Conservation (phyloP, 2,113 vertebrate species). For the Nicator chloris region DNA sequence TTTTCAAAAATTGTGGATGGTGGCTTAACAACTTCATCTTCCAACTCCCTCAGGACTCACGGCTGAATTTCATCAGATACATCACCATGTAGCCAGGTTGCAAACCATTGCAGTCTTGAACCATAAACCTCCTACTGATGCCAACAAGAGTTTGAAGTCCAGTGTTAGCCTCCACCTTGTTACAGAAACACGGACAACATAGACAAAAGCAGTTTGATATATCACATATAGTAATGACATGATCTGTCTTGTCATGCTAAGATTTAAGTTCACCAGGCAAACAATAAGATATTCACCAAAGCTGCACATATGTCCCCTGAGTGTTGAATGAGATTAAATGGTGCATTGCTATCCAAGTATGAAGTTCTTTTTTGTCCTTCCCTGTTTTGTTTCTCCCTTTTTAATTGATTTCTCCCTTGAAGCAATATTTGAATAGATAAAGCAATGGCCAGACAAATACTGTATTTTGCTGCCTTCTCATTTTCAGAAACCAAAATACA, state of each 20-base stretch:
- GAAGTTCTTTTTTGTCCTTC: not conserved
- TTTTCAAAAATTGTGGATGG: not conserved
- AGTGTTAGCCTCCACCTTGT: not conserved
- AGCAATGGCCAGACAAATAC: not conserved
- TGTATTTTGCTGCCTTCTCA: not conserved
- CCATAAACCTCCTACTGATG: not conserved
- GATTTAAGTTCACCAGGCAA: not conserved
- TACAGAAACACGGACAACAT: not conserved
- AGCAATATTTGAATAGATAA: not conserved
- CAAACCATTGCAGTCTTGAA: not conserved
- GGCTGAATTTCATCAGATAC: not conserved
- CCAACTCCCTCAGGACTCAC: not conserved
- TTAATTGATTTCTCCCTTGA: not conserved
- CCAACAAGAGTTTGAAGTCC: not conserved
- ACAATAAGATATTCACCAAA: not conserved
- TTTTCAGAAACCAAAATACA: not conserved
- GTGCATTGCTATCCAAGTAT: not conserved
- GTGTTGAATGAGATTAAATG: not conserved
- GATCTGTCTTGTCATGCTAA: not conserved
- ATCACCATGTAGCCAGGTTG: not conserved
- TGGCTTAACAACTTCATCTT: not conserved
- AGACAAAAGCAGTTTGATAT: not conserved
- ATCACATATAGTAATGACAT: not conserved
- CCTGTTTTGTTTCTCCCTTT: not conserved
- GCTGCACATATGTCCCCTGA: fast-evolving